Evolutionary conservation across 2,797 vertebrate species (phyloP).

Genomic region (Caiman crocodilus): DNA sequence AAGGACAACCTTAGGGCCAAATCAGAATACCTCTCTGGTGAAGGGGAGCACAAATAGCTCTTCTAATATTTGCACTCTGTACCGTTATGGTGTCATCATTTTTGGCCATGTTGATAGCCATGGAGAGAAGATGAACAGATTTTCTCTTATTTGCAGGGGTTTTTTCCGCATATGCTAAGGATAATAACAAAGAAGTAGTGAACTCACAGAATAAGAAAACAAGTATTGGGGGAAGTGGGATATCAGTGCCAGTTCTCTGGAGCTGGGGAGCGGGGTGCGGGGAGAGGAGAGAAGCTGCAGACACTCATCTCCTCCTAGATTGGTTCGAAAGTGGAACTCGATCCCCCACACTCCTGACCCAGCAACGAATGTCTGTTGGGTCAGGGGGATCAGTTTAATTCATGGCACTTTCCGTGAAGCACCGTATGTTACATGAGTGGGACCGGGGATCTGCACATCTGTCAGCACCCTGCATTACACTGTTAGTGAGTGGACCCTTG

Average conservation of each 20-base stretch:
- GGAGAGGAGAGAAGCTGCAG: too few relatives aligned
- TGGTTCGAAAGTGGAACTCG: too few relatives aligned
- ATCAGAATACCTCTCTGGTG: not conserved
- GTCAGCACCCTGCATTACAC: too few relatives aligned
- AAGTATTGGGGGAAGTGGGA: not conserved
- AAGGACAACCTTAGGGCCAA: not conserved
- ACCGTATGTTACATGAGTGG: too few relatives aligned
- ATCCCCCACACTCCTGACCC: too few relatives aligned
- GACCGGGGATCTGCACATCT: too few relatives aligned
- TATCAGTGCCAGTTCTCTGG: accelerated
- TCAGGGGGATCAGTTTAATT: too few relatives aligned
- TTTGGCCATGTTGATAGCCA: not conserved
- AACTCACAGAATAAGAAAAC: not conserved
- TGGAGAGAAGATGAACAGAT: not conserved
- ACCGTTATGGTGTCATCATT: not conserved
- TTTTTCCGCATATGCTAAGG: not conserved
- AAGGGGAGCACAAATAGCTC: not conserved
- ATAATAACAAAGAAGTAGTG: not conserved
- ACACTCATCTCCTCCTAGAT: too few relatives aligned
- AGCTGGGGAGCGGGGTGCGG: too few relatives aligned
- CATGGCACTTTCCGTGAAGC: too few relatives aligned
- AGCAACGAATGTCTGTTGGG: too few relatives aligned
- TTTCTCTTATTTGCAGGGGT: not conserved
- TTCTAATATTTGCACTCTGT: not conserved
- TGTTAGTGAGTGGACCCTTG: not conserved